These are phyloP conservation scores for Onthophagus sagittarius DNA, from an alignment of 2,888 invertebrate genomes.

Conservation along the genomic window DNA sequence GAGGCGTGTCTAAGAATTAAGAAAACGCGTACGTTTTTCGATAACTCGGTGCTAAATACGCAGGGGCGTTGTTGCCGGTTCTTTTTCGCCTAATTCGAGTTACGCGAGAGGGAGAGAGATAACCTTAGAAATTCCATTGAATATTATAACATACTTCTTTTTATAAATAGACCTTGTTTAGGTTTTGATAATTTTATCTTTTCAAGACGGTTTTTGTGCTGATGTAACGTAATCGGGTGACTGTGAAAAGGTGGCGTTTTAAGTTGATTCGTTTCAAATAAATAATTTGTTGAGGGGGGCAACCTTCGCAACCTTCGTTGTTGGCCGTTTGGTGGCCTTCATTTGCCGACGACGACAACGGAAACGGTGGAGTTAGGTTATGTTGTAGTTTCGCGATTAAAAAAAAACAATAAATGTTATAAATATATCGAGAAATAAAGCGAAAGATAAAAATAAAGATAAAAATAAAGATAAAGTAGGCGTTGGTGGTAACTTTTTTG, in stretches of 20 bases:
- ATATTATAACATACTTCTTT: conserved; percentile 2
- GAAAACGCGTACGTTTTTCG: not conserved
- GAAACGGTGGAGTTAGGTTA: not conserved
- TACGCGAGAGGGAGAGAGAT: conserved; percentile 13
- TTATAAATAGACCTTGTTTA: conserved; percentile 23
- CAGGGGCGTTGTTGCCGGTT: conserved; percentile 4
- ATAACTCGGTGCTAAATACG: not conserved
- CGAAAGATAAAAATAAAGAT: too few relatives aligned
- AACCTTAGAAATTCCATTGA: conserved; percentile 20
- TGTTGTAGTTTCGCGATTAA: not conserved
- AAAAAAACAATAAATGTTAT: too few relatives aligned
- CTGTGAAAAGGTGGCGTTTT: too few relatives aligned
- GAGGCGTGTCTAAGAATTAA: not conserved
- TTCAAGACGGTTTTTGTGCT: not conserved
- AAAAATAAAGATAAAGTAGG: too few relatives aligned
- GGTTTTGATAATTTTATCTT: conserved; percentile 23
- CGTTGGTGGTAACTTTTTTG: too few relatives aligned
- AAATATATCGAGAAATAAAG: too few relatives aligned
- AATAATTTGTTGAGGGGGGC: too few relatives aligned
- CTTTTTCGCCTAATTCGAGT: not conserved
- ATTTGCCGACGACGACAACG: too few relatives aligned
- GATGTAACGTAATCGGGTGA: not conserved
- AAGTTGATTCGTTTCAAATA: too few relatives aligned
- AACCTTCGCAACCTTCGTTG: too few relatives aligned
- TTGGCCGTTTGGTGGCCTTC: too few relatives aligned